These are phyloP conservation scores for Phasianus colchicus DNA, from an alignment of 2,113 vertebrate species.

Conservation along the genomic window DNA sequence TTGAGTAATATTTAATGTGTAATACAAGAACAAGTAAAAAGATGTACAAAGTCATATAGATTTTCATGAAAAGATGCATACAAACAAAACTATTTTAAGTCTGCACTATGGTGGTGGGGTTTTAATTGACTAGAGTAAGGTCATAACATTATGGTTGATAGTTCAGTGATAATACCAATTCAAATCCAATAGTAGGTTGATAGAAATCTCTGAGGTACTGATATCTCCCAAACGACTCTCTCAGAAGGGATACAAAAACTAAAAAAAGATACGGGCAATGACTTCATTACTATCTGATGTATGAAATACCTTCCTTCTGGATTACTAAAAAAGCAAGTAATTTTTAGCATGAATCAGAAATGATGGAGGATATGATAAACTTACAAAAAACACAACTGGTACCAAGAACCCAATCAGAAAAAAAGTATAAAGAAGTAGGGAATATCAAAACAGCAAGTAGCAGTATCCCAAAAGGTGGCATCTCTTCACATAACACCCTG, in stretches of 20 bases:
- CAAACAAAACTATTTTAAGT: background rate
- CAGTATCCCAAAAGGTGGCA: background rate
- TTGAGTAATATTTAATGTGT: background rate
- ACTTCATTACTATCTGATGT: background rate
- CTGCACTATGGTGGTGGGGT: fast-evolving
- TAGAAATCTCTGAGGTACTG: background rate
- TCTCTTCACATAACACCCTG: background rate
- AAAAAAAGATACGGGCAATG: background rate
- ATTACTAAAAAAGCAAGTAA: background rate
- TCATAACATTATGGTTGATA: background rate
- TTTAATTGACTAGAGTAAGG: background rate
- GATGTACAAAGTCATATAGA: background rate
- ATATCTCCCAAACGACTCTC: background rate
- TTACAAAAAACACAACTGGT: background rate
- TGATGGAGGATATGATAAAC: fast-evolving
- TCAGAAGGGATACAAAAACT: background rate
- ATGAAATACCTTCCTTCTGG: background rate
- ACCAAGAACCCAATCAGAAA: background rate
- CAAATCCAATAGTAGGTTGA: background rate
- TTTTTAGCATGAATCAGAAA: background rate
- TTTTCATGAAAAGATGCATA: background rate
- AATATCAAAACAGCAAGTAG: background rate
- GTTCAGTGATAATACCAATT: background rate
- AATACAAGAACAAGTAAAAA: background rate
- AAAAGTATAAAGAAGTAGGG: background rate